Percentiles rank a stretch among this genome's conserved stretches.
Conservation (phyloP, 1,140 invertebrate species). For the Drosophila orosa region DNA sequence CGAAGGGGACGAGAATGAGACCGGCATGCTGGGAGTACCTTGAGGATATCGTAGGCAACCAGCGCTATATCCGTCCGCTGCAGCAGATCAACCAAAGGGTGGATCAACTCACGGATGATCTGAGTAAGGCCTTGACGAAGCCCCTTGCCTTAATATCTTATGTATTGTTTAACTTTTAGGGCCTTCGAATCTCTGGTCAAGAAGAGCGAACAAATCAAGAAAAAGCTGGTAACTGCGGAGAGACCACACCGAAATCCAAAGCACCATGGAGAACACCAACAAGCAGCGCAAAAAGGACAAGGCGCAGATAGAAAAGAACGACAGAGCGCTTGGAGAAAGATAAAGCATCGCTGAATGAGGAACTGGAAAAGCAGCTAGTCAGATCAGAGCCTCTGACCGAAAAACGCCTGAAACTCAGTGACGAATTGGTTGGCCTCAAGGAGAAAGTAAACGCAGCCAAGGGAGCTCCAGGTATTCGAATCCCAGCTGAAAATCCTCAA, state of each 20-base stretch:
- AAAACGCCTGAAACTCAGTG: constrained; percentile 87
- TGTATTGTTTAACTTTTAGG: constrained; percentile 61
- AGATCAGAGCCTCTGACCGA: constrained; percentile 88
- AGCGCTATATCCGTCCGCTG: constrained; percentile 94
- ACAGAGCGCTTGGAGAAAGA: constrained; percentile 85
- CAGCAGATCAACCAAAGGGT: constrained; percentile 91
- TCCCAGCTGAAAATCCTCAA: constrained; percentile 93
- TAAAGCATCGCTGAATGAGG: constrained; percentile 86
- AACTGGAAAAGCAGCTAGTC: constrained; percentile 86
- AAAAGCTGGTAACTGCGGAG: constrained; percentile 85
- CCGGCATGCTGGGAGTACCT: constrained; percentile 99
- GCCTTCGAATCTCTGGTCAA: constrained; percentile 86
- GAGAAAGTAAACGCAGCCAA: constrained; percentile 84
- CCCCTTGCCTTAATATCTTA: not conserved
- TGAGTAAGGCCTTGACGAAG: constrained; percentile 85
- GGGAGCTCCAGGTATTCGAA: constrained; percentile 90
- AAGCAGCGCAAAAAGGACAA: constrained; percentile 88
- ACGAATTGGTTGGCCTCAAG: constrained; percentile 64
- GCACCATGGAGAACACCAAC: constrained; percentile 87
- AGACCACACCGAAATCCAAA: constrained; percentile 87
- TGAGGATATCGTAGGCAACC: constrained; percentile 99
- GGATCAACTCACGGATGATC: constrained; percentile 91
- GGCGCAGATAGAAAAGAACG: constrained; percentile 87
- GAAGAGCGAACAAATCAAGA: constrained; percentile 86
- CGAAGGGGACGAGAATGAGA: constrained; percentile 96